These are phyloP conservation scores for Ophion costatus DNA, from an alignment of 2,888 invertebrate species.

Conservation along the genomic window DNA sequence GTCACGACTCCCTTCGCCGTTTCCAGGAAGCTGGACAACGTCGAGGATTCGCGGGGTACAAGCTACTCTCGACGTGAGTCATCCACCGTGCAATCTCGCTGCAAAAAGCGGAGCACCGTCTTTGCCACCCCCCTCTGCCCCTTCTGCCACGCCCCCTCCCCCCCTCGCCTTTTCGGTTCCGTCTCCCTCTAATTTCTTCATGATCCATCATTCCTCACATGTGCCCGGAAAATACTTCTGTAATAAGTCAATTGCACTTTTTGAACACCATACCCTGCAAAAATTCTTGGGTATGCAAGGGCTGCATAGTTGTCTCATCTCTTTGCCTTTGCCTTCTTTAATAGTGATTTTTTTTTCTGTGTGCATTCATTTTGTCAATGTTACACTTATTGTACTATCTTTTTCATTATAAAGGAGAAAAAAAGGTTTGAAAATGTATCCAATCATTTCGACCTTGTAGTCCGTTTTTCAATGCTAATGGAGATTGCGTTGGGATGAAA, in stretches of 20 bases:
- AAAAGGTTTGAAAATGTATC: too few relatives aligned
- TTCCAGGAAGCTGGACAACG: constrained; percentile 70
- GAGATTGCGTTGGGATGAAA: too few relatives aligned
- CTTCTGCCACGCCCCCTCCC: background rate
- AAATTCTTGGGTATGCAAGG: background rate
- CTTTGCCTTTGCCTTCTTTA: background rate
- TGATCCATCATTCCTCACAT: background rate
- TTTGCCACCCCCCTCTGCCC: background rate
- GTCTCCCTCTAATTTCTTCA: background rate
- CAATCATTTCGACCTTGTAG: too few relatives aligned
- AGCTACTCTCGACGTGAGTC: constrained; percentile 57
- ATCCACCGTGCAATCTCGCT: constrained; percentile 22
- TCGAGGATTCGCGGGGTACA: constrained; percentile 57
- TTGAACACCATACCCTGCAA: background rate
- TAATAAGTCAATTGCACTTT: background rate
- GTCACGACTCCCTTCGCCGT: constrained; percentile 68
- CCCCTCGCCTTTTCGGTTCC: background rate
- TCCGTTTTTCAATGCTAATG: too few relatives aligned
- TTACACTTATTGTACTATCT: too few relatives aligned
- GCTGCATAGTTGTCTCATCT: background rate
- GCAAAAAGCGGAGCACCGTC: constrained; percentile 26
- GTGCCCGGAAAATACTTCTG: background rate
- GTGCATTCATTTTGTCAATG: too few relatives aligned
- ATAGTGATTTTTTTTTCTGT: background rate
- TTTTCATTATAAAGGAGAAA: too few relatives aligned